Conservation (phyloP, 2,888 invertebrate genomes). For the Automeris io region DNA sequence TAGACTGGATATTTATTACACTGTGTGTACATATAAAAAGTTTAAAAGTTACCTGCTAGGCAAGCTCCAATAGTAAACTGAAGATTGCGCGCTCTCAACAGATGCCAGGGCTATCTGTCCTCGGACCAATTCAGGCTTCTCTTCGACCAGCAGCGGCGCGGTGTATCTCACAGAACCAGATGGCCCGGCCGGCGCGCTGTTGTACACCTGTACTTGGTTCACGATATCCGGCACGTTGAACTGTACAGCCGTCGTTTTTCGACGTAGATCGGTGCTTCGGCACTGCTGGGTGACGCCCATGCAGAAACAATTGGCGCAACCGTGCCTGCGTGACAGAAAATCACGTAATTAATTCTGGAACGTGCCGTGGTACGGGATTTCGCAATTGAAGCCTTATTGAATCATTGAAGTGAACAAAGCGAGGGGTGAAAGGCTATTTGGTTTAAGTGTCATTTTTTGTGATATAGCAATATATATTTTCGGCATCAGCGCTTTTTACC, state of each 20-base stretch:
- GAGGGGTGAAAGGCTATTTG: too few species aligned
- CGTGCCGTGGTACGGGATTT: too few species aligned
- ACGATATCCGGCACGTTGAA: conserved; percentile 60
- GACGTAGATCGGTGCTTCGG: conserved; percentile 85
- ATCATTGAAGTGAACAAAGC: too few species aligned
- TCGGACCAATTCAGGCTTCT: conserved; percentile 62
- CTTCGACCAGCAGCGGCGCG: conserved; percentile 40
- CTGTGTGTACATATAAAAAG: background rate
- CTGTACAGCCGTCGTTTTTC: conserved; percentile 66
- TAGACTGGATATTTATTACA: too few species aligned
- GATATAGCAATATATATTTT: too few species aligned
- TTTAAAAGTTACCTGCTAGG: conserved; percentile 73
- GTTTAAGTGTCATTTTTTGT: too few species aligned
- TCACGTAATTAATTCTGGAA: background rate
- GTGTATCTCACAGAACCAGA: conserved; percentile 41
- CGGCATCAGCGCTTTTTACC: too few species aligned
- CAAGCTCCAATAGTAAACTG: conserved; percentile 91
- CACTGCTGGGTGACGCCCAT: conserved; percentile 91
- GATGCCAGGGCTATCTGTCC: conserved; percentile 80
- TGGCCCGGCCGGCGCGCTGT: conserved; percentile 37
- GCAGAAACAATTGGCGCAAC: conserved; percentile 97
- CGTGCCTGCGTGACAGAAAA: conserved; percentile 70
- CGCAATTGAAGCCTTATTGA: too few species aligned
- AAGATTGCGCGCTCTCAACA: conserved; percentile 73
- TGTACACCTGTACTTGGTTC: conserved; percentile 47